Evolutionary conservation across 2,888 invertebrate genomes (phyloP).

Genomic region (Galeruca laticollis): DNA sequence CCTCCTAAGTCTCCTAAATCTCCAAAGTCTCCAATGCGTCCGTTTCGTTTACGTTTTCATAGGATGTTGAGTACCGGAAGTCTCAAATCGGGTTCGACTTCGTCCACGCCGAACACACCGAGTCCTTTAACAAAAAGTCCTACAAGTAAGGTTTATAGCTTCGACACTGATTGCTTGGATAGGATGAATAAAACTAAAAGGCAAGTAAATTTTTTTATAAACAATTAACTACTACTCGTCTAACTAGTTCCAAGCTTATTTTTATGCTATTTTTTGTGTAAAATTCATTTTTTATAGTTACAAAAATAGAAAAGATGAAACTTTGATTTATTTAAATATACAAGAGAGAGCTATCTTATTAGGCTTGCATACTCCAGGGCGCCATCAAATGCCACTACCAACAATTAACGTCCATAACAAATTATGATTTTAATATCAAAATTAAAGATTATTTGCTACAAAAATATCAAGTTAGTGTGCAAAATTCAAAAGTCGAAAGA

Average conservation of each 20-base stretch:
- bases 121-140: slow-evolving; percentile 38
- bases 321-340: too few relatives aligned
- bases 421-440: too few relatives aligned
- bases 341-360: too few relatives aligned
- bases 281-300: too few relatives aligned
- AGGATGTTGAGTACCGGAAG: slow-evolving; percentile 56
- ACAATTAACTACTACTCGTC: slow-evolving; percentile 3
- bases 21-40: slow-evolving; percentile 46
- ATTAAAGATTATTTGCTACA: too few relatives aligned
- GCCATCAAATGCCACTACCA: too few relatives aligned
- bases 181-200: slow-evolving; percentile 40
- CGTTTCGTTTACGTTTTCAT: slow-evolving; percentile 53
- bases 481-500: too few relatives aligned
- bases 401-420: too few relatives aligned
- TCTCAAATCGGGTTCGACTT: slow-evolving; percentile 47
- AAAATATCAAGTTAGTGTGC: too few relatives aligned
- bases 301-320: too few relatives aligned
- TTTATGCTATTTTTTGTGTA: too few relatives aligned
- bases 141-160: slow-evolving; percentile 37
- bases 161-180: slow-evolving; percentile 46
- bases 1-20: slow-evolving; percentile 47
- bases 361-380: too few relatives aligned
- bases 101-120: slow-evolving; percentile 37
- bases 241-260: background rate
- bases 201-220: slow-evolving; percentile 27